These are phyloP conservation scores for Todiramphus chloris DNA, from an alignment of 2,113 vertebrate species.

Conservation along the genomic window DNA sequence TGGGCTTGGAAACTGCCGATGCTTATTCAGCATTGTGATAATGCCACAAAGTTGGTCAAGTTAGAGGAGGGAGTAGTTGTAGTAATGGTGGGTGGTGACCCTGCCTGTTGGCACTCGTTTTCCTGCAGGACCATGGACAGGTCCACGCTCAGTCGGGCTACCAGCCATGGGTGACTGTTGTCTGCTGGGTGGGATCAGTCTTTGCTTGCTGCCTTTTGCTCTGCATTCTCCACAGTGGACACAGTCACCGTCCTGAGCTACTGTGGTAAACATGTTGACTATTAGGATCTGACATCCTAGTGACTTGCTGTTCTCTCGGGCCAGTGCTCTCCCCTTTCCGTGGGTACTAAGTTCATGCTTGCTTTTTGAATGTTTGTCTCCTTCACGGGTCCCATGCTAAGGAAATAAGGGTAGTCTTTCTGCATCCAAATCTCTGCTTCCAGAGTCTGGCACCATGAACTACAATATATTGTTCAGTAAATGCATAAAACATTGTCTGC, in stretches of 20 bases:
- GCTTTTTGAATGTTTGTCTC: neutral
- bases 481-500: neutral
- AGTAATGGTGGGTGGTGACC: too few relatives aligned
- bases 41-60: too few relatives aligned
- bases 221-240: too few relatives aligned
- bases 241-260: neutral
- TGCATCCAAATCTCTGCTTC: neutral
- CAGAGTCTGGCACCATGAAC: neutral
- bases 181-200: fast-evolving
- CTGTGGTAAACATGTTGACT: too few relatives aligned
- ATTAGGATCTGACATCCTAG: too few relatives aligned
- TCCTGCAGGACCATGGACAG: neutral
- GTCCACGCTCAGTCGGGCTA: fast-evolving
- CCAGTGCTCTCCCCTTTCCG: neutral
- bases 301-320: neutral
- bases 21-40: neutral
- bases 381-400: neutral
- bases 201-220: fast-evolving
- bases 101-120: fast-evolving
- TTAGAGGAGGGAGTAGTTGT: neutral
- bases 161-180: fast-evolving
- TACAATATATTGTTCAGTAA: neutral
- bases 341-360: neutral
- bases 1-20: neutral
- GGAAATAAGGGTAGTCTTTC: neutral